Base-by-base conservation (phyloP, 2,888 invertebrate genomes). In the Mellilla xanthometata region DNA sequence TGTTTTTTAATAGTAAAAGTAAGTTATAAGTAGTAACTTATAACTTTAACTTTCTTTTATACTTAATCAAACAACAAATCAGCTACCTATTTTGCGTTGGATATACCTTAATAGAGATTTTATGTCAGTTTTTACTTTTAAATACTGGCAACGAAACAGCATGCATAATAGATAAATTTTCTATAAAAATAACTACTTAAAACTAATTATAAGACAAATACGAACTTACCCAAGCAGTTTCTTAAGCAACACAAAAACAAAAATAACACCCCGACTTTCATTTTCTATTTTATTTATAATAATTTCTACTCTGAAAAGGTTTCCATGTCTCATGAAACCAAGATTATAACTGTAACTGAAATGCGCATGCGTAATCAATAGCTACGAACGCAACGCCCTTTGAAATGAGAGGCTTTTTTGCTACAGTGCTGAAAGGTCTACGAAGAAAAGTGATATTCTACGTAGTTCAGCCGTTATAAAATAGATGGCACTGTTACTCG, bases 361-460 rank as follows among this genome's bases (percentile, higher is more conserved):
- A 9, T 9, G 68, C 86, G 87, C 87, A 76, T 57, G 83, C 81
- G 85, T 75, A 74, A 87, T 87, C 88, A 71, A 86, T 87, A 87
- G 15, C 54, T 60, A 57, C 57, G 55, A 49, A 46, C 27, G 27
- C 19, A 42, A 52, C 55, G 52, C 57, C 53, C 49, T 41, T 47
- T 43, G n/a, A n/a, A n/a, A n/a, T n/a, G n/a, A n/a, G n/a, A n/a
- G n/a, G n/a, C n/a, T n/a, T n/a, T n/a, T 49, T 38, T 2, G 23
- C 29, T 53, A 51, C 49, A n/a, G n/a, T n/a, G n/a, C n/a, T n/a
- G 35, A 19, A 19, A 1, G 15, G 12, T 24, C 12, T 12, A 12
- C 19, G 22, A 2, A 8, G 30, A 19, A 10, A 38, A 34, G 3
- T 19, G 2, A n/a, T 19, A 6, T 5, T 3, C 15, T 3, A 3